Base-by-base conservation (phyloP, 2,797 vertebrate species). In the Protosalanx chinensis region DNA sequence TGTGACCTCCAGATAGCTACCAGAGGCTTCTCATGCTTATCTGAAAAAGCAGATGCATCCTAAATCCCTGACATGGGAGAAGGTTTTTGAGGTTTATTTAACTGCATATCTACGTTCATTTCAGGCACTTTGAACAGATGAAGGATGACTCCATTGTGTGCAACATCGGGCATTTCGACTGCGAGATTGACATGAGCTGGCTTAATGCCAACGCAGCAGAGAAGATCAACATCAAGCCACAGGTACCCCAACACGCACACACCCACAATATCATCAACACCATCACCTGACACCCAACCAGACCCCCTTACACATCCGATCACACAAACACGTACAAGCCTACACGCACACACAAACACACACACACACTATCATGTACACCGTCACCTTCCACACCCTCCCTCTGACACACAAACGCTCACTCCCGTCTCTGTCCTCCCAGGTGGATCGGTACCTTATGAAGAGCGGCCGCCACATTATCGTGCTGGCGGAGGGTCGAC, bases 141-240 rank as follows among this genome's bases (percentile, higher is more conserved):
- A 98, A 98, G 84, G 97, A 99, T 49, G 97, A 99, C 59, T 75
- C 97, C 73, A 96, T 99, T 0, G 95, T 99, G 15, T 99, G 98
- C 78, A 99, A 99, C 85, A 99, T 98, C 2, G 98, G 97, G 51
- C 98, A 99, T 80, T 99, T 99, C 71, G 98, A 99, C 76, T 94
- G 96, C 57, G 98, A 99, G 89, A 95, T 99, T n/a, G 98, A 99
- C 67, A 95, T 97, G 60, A 92, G 84, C 83, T 99, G 97, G 97
- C 91, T 99, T 66, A 95, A 87, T 37, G 93, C 95, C 15, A 95
- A 99, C 0, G 91, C 95, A 0, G 92, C 88, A 0, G 86, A 95
- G 79, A 96, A 90, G 49, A 88, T 98, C 83, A 98, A 97, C 82
- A 88, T 99, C 82, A 99, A 99, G 76, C 93, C 97, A 30, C 97